Conservation (phyloP, 2,113 vertebrate genomes). For the Pampusana beccarii region DNA sequence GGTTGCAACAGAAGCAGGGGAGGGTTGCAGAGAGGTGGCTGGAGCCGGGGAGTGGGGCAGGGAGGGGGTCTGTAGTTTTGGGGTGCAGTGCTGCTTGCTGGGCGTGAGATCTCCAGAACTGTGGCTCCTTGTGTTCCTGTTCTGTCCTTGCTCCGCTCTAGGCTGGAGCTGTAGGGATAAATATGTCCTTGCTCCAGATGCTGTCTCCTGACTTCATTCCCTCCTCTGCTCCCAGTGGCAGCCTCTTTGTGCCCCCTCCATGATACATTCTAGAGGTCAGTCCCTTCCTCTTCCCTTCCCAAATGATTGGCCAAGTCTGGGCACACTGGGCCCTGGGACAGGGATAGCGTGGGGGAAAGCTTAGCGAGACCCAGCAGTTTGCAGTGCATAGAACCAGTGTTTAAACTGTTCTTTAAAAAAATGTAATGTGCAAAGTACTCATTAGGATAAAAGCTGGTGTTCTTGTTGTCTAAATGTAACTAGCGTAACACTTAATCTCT, state of each 20-base stretch:
- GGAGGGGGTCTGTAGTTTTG: background rate
- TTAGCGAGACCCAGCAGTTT: background rate
- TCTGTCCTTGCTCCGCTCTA: background rate
- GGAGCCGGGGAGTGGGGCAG: background rate
- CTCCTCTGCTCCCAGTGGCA: background rate
- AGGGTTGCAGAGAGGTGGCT: background rate
- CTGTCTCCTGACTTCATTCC: background rate
- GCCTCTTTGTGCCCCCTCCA: background rate
- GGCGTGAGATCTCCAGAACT: background rate
- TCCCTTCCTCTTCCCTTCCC: background rate
- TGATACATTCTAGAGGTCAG: background rate
- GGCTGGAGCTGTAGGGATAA: background rate
- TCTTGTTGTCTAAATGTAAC: background rate
- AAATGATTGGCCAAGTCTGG: background rate
- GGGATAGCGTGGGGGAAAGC: background rate
- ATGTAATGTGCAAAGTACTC: background rate
- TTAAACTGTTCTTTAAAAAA: constrained; percentile 8
- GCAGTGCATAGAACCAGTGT: background rate
- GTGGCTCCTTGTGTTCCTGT: background rate
- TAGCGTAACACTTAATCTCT: background rate
- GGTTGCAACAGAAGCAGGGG: background rate
- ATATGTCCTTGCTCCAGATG: background rate
- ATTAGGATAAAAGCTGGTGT: background rate
- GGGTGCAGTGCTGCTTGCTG: background rate
- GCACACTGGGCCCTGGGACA: background rate